Percentiles rank a stretch among this genome's conserved stretches.
phyloP scores from a whole-genome alignment of 2,113 vertebrate species.

The Emydura subglobosa region DNA sequence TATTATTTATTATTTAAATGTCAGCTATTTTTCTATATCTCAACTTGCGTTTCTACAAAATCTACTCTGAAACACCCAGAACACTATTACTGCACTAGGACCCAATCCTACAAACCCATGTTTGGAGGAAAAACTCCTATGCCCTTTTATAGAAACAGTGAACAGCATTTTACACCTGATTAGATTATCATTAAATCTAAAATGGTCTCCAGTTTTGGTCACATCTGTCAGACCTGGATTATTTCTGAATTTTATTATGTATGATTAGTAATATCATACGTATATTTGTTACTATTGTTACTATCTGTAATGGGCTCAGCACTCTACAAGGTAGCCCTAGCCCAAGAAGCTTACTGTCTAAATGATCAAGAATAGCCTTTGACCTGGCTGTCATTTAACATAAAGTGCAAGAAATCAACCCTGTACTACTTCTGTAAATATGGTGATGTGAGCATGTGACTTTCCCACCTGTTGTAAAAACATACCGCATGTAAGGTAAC shows the following conservation, averaged over 20 bases:
- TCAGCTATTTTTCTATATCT: background rate
- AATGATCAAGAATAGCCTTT: background rate
- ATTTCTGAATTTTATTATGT: background rate
- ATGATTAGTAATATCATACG: background rate
- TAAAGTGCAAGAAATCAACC: background rate
- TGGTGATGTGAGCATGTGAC: background rate
- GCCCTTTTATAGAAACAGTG: background rate
- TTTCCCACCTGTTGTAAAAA: background rate
- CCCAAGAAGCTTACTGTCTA: background rate
- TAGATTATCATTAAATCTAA: slow-evolving; percentile 1
- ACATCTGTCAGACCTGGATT: background rate
- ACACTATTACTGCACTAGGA: background rate
- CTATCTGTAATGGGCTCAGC: background rate
- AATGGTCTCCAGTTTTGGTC: background rate
- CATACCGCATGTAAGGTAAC: background rate
- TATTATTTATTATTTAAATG: background rate
- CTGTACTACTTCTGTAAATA: background rate
- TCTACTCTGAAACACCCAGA: background rate
- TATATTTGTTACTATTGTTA: background rate
- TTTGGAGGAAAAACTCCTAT: background rate
- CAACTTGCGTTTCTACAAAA: background rate
- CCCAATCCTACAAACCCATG: background rate
- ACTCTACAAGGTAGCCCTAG: background rate
- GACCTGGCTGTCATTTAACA: background rate
- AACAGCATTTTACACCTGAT: background rate